These are phyloP conservation scores for Paramormyrops kingsleyae DNA, from an alignment of 2,113 vertebrate genomes.

Conservation along the genomic window DNA sequence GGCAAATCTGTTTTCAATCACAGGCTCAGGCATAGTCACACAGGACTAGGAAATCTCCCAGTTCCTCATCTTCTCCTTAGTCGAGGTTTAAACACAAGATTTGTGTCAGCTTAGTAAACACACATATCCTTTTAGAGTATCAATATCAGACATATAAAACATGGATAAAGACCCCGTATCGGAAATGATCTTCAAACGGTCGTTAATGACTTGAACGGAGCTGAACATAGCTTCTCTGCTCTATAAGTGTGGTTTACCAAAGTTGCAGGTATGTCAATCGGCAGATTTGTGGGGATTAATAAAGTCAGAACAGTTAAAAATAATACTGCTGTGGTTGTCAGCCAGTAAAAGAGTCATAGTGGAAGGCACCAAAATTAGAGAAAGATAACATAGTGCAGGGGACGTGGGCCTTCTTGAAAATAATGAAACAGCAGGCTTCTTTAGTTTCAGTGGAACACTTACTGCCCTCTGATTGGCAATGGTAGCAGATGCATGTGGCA, in stretches of 20 bases:
- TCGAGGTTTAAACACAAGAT: background rate
- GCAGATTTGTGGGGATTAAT: background rate
- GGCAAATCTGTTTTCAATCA: background rate
- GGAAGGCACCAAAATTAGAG: background rate
- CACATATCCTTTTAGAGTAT: background rate
- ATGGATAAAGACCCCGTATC: background rate
- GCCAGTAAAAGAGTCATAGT: background rate
- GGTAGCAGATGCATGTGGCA: background rate
- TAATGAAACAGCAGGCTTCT: background rate
- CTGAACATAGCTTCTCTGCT: background rate
- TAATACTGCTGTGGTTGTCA: background rate
- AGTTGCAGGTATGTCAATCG: background rate
- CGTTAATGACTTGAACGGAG: background rate
- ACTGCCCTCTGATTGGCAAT: background rate
- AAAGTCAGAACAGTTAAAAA: background rate
- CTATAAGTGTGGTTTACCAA: background rate
- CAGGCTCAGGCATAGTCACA: background rate
- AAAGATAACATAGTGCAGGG: background rate
- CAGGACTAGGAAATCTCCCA: background rate
- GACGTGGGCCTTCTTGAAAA: background rate
- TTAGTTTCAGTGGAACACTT: background rate
- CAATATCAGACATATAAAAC: background rate
- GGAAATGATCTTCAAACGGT: background rate
- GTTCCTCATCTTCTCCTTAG: background rate
- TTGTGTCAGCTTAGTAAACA: background rate